These are phyloP conservation scores for Ptiloglossa arizonensis DNA, from an alignment of 1,140 invertebrate genomes.

Conservation along the genomic window DNA sequence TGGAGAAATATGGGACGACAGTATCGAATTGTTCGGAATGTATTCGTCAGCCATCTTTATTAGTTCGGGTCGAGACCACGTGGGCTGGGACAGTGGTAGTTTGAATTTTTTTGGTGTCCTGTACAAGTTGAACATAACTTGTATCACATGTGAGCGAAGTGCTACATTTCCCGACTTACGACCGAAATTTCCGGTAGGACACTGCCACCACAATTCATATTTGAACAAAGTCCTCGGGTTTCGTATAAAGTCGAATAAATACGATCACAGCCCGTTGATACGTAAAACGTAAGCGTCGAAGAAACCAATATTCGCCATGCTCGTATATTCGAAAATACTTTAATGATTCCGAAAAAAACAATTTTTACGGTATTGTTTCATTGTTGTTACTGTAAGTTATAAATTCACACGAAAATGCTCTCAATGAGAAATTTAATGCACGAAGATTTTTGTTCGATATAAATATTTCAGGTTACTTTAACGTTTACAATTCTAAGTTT, in stretches of 20 bases:
- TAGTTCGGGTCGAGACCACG: conserved; percentile 29
- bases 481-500: no score
- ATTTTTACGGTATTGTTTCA: no score
- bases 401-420: no score
- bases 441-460: no score
- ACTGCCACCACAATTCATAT: conserved; percentile 43
- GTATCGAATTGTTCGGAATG: not conserved
- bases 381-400: no score
- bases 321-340: no score
- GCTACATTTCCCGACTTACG: conserved; percentile 45
- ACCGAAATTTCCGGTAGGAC: conserved; percentile 41
- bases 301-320: not conserved
- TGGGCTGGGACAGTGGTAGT: conserved; percentile 22
- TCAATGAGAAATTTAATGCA: no score
- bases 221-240: not conserved
- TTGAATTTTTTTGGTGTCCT: not conserved
- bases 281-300: not conserved
- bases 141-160: conserved; percentile 6
- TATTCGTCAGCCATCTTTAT: conserved; percentile 28
- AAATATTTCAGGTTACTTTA: no score
- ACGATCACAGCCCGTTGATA: not conserved
- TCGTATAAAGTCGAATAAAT: conserved; percentile 1
- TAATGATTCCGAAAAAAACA: no score
- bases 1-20: no score
- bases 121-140: not conserved